Percentiles rank a stretch among this genome's conserved stretches.
phyloP scores from a whole-genome alignment of 2,113 vertebrate species.

The Ophthalmolycus amberensis region DNA sequence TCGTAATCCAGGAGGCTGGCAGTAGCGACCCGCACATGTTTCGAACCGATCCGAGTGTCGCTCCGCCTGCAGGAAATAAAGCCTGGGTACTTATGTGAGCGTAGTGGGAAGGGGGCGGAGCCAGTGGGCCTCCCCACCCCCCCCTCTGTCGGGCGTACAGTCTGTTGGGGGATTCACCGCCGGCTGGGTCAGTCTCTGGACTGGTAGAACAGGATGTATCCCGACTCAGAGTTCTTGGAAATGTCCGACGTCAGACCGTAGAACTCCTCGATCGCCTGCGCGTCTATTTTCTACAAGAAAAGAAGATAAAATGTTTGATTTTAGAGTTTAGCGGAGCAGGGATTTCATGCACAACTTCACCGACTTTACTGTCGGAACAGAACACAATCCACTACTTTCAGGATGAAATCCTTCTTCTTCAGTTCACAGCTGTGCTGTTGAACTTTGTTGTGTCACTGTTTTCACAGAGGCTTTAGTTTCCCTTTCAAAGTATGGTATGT shows the following conservation, averaged over 20 bases:
- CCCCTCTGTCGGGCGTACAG: slow-evolving; percentile 60
- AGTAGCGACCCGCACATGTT: slow-evolving; percentile 25
- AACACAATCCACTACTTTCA: too few relatives aligned
- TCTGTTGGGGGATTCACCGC: slow-evolving; percentile 53
- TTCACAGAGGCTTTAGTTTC: too few relatives aligned
- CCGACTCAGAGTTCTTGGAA: slow-evolving; percentile 95
- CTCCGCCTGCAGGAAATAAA: slow-evolving; percentile 70
- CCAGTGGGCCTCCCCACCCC: slow-evolving; percentile 55
- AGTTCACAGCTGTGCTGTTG: too few relatives aligned
- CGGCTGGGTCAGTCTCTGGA: slow-evolving; percentile 88
- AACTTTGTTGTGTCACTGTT: too few relatives aligned
- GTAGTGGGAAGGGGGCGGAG: slow-evolving; percentile 39
- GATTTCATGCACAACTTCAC: background rate
- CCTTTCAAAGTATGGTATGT: too few relatives aligned
- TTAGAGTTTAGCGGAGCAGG: background rate
- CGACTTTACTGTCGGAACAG: too few relatives aligned
- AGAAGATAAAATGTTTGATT: background rate
- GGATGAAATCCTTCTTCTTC: too few relatives aligned
- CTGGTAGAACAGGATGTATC: slow-evolving; percentile 96
- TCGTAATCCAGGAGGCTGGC: slow-evolving; percentile 62
- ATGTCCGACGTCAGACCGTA: slow-evolving; percentile 95
- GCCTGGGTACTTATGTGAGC: slow-evolving; percentile 61
- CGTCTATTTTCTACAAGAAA: slow-evolving; percentile 90
- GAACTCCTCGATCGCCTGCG: slow-evolving; percentile 94
- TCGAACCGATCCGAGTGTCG: slow-evolving; percentile 44